A percentile compares a stretch with the other conserved stretches of the same genome.
phyloP scores from a whole-genome alignment of 2,797 vertebrate species.

The Sitta carolinensis region DNA sequence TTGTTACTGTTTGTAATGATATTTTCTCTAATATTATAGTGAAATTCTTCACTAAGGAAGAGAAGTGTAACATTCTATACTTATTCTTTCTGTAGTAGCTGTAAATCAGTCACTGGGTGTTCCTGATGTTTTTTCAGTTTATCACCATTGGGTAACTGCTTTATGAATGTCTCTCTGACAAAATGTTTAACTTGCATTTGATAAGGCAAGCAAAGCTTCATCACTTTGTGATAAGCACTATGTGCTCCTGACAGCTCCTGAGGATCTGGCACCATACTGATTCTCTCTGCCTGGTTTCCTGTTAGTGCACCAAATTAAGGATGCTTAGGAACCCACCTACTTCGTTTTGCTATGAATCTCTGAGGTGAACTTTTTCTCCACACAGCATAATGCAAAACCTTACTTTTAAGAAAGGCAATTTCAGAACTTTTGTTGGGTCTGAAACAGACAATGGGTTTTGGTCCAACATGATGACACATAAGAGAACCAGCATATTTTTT shows the following conservation, averaged over 20 bases:
- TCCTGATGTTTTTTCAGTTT: neutral
- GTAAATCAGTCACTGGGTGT: neutral
- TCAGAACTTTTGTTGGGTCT: neutral
- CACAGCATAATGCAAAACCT: neutral
- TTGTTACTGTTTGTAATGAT: neutral
- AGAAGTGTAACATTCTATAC: neutral
- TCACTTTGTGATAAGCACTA: neutral
- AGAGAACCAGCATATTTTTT: neutral
- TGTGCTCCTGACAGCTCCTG: neutral
- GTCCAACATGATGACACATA: neutral
- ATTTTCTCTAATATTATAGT: neutral
- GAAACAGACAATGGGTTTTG: neutral
- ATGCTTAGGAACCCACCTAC: neutral
- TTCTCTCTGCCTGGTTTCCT: neutral
- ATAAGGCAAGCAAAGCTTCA: neutral
- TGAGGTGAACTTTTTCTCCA: neutral
- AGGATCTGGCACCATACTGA: neutral
- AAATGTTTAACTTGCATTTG: neutral
- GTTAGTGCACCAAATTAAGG: neutral
- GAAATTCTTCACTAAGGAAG: neutral
- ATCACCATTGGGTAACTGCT: neutral
- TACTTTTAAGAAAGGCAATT: neutral
- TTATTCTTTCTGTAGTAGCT: neutral
- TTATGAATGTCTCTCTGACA: neutral
- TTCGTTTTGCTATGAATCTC: neutral